Conservation (phyloP, 2,888 invertebrate species). For the Cheilosia vernalis region DNA sequence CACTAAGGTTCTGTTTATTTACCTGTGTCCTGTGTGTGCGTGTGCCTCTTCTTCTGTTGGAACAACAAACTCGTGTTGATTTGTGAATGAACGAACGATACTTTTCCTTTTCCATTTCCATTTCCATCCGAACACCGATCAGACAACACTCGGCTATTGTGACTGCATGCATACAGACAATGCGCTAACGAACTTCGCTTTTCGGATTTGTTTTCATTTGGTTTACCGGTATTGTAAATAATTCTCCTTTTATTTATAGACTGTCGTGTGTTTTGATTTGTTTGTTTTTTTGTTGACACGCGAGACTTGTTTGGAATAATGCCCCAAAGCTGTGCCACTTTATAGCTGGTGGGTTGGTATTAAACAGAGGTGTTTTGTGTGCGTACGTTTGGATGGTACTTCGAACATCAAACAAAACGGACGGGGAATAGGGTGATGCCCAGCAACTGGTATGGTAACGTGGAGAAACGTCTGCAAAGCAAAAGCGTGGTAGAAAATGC, state of each 20-base stretch:
- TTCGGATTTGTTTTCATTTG: slow-evolving; percentile 53
- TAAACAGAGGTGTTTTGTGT: background rate
- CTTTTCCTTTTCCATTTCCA: background rate
- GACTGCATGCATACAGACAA: slow-evolving; percentile 18
- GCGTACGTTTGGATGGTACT: background rate
- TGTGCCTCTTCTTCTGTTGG: slow-evolving; percentile 36
- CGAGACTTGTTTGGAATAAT: slow-evolving; percentile 10
- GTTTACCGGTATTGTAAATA: slow-evolving; percentile 50
- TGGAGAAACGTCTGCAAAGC: slow-evolving; percentile 45
- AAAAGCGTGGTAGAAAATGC: slow-evolving; percentile 10
- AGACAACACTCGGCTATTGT: slow-evolving; percentile 3
- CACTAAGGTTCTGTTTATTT: slow-evolving; percentile 44
- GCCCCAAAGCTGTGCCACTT: background rate
- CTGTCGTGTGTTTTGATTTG: slow-evolving; percentile 32
- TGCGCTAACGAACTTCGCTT: slow-evolving; percentile 46
- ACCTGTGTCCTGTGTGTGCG: no score
- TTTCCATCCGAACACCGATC: slow-evolving; percentile 1
- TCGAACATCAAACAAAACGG: slow-evolving; percentile 42
- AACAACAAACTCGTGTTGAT: slow-evolving; percentile 54
- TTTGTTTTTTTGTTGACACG: slow-evolving; percentile 15
- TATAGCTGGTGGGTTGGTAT: background rate
- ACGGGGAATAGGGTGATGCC: background rate
- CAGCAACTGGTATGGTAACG: background rate
- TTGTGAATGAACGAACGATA: slow-evolving; percentile 50
- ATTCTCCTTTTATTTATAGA: slow-evolving; percentile 24